A percentile compares a stretch with the other conserved stretches of the same genome.
These are phyloP conservation scores for Bathynomus jamesi DNA, from an alignment of 1,140 invertebrate genomes.

Conservation along the genomic window DNA sequence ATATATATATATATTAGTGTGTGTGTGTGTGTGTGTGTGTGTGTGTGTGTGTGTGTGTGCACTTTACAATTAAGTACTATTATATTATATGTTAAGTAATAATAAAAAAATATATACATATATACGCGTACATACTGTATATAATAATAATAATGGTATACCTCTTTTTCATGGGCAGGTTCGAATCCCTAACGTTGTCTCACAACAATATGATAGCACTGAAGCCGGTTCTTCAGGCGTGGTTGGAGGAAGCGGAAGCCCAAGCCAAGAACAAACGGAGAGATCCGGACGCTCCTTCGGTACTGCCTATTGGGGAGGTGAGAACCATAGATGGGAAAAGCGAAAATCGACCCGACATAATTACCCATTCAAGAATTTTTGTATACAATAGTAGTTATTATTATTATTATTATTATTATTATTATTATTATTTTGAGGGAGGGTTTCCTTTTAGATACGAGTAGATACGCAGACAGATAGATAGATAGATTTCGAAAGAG, in stretches of 20 bases:
- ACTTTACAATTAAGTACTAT: too few species aligned
- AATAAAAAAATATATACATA: conserved; percentile 2
- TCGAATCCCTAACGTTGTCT: conserved; percentile 94
- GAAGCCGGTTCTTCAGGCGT: conserved; percentile 98
- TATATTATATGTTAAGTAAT: too few species aligned
- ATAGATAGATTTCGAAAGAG: too few species aligned
- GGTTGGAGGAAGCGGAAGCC: conserved; percentile 96
- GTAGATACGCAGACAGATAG: too few species aligned
- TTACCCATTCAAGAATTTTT: not conserved
- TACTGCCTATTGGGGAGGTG: conserved; percentile 82
- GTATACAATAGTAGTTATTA: too few species aligned
- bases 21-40: too few species aligned
- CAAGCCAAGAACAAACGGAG: conserved; percentile 83
- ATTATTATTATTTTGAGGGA: too few species aligned
- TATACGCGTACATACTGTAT: not conserved
- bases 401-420: too few species aligned
- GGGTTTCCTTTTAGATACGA: too few species aligned
- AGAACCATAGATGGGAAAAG: not conserved
- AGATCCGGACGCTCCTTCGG: conserved; percentile 82
- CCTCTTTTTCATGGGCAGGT: conserved; percentile 51
- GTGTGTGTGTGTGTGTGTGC: too few species aligned
- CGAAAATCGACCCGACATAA: not conserved
- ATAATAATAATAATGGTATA: not conserved
- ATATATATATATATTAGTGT: too few species aligned
- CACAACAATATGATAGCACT: conserved; percentile 99